These are phyloP conservation scores for Herminia tarsipennalis DNA, from an alignment of 2,888 invertebrate genomes.

Conservation along the genomic window DNA sequence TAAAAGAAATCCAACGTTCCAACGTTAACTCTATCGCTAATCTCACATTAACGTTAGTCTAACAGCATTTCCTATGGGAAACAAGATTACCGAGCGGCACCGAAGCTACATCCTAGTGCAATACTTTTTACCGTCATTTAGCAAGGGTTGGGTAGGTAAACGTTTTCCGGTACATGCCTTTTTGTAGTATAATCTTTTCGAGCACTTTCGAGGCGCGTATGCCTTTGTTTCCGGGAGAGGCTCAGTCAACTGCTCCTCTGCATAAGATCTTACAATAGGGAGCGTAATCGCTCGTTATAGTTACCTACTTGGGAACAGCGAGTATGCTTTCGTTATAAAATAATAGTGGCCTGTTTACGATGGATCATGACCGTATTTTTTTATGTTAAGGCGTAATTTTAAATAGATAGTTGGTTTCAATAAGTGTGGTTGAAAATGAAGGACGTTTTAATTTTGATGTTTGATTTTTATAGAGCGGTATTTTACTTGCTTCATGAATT, in stretches of 20 bases:
- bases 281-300: constrained; percentile 6
- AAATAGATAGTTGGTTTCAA: too few species aligned
- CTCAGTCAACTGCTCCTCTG: constrained; percentile 13
- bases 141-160: constrained; percentile 40
- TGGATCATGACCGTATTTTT: too few species aligned
- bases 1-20: constrained; percentile 1
- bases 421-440: too few species aligned
- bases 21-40: constrained; percentile 9
- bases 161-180: constrained; percentile 44
- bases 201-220: constrained; percentile 28
- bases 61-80: constrained; percentile 30
- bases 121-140: constrained; percentile 26
- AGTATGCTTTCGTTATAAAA: too few species aligned
- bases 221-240: constrained; percentile 35
- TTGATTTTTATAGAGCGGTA: too few species aligned
- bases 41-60: constrained; percentile 14
- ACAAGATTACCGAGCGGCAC: constrained; percentile 24
- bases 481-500: too few species aligned
- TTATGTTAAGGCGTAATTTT: too few species aligned
- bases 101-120: constrained; percentile 15
- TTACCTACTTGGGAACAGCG: not conserved
- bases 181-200: constrained; percentile 39
- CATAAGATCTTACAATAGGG: constrained; percentile 10
- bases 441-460: too few species aligned
- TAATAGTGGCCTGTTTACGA: too few species aligned